These are phyloP conservation scores for Daboia siamensis DNA, from an alignment of 2,113 vertebrate genomes.

Conservation along the genomic window DNA sequence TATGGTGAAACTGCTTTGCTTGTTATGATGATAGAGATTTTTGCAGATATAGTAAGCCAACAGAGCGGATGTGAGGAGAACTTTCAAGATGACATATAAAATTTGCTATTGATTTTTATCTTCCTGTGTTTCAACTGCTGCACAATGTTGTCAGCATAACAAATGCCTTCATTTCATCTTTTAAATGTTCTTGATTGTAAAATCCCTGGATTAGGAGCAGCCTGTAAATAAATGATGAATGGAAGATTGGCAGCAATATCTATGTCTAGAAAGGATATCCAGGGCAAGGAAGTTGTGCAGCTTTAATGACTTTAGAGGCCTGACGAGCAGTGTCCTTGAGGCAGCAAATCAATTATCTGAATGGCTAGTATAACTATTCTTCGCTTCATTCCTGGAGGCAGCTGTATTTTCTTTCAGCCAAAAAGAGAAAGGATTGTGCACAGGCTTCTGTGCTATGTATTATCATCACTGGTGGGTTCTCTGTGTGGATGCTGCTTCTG, in stretches of 20 bases:
- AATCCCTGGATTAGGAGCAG: constrained; percentile 38
- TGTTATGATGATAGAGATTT: not conserved
- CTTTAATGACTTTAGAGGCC: not conserved
- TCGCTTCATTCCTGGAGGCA: not conserved
- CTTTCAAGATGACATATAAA: constrained; percentile 33
- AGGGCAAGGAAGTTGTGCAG: not conserved
- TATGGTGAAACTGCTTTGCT: not conserved
- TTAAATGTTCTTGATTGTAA: constrained; percentile 47
- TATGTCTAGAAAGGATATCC: constrained; percentile 1
- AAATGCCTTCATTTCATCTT: constrained; percentile 52
- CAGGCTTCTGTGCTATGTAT: no score
- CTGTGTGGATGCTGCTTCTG: no score
- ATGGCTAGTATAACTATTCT: not conserved
- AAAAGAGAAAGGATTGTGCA: not conserved
- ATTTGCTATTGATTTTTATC: constrained; percentile 47
- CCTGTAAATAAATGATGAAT: constrained; percentile 40
- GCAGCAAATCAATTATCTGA: not conserved
- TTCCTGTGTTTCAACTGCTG: constrained; percentile 46
- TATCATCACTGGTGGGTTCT: no score
- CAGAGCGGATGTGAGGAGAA: constrained; percentile 6
- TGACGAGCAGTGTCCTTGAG: not conserved
- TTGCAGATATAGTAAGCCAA: not conserved
- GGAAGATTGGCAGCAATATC: constrained; percentile 44
- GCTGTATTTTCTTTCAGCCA: not conserved
- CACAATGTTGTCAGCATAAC: constrained; percentile 30